Conservation (phyloP, 2,888 invertebrate genomes). For the Drosophila cognata region DNA sequence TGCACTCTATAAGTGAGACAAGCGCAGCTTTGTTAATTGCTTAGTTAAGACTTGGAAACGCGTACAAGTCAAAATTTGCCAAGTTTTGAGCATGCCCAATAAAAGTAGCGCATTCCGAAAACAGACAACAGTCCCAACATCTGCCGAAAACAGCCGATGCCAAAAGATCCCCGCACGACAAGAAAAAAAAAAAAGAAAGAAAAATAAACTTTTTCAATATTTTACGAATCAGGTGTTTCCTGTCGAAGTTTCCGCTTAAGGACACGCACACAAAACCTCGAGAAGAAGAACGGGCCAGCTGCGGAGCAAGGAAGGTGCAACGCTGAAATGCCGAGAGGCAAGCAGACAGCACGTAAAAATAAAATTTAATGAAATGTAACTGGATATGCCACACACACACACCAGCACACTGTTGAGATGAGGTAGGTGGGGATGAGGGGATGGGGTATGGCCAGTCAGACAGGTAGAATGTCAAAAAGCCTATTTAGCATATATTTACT, state of each 20-base stretch:
- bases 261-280: constrained; percentile 60
- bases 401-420: background rate
- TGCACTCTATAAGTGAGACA: background rate
- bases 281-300: background rate
- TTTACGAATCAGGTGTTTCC: constrained; percentile 81
- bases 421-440: background rate
- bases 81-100: constrained; percentile 11
- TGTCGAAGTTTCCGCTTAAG: constrained; percentile 82
- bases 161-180: constrained; percentile 29
- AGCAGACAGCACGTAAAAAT: constrained; percentile 75
- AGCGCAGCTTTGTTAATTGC: background rate
- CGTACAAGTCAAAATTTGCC: background rate
- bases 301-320: background rate
- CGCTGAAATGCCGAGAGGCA: constrained; percentile 43
- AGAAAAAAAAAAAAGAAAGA: constrained; percentile 21
- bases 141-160: constrained; percentile 44
- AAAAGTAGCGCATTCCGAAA: constrained; percentile 36
- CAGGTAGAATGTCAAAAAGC: constrained; percentile 80
- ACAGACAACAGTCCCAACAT: constrained; percentile 27
- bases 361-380: constrained; percentile 81
- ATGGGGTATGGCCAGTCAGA: constrained; percentile 22
- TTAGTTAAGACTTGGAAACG: background rate
- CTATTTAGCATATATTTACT: constrained; percentile 81
- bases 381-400: constrained; percentile 63
- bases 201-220: constrained; percentile 76